phyloP scores from a whole-genome alignment of 1,140 invertebrate genomes.

The Aphidius ervi region DNA sequence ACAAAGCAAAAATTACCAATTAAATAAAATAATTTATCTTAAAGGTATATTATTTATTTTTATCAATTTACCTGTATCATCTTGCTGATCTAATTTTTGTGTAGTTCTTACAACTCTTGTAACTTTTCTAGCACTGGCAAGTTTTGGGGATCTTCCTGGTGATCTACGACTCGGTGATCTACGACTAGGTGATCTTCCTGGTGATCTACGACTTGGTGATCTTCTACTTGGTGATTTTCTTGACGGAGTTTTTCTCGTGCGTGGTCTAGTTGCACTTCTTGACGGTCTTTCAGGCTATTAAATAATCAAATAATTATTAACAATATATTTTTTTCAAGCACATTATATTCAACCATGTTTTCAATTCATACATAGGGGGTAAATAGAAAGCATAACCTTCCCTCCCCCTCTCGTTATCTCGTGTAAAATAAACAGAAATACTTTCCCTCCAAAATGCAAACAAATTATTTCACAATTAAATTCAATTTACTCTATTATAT shows the following conservation, averaged over 20 bases:
- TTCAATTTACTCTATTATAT: no score
- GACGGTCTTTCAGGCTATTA: constrained; percentile 33
- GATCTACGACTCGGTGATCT: constrained; percentile 26
- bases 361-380: no score
- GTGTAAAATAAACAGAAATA: no score
- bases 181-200: constrained; percentile 13
- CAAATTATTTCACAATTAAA: no score
- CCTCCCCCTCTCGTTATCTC: no score
- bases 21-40: background rate
- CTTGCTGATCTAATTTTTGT: constrained; percentile 31
- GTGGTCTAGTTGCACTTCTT: constrained; percentile 32
- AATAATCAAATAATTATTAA: background rate
- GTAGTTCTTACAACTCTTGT: constrained; percentile 30
- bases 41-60: background rate
- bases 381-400: no score
- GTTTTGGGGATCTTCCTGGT: constrained; percentile 29
- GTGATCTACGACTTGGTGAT: constrained; percentile 32
- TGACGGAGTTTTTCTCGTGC: constrained; percentile 33
- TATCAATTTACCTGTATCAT: constrained; percentile 30
- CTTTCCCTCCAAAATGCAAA: no score
- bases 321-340: background rate
- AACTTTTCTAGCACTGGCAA: no score
- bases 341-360: background rate
- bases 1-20: background rate
- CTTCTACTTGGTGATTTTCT: constrained; percentile 33